Base-by-base conservation (phyloP, 2,797 vertebrate genomes). In the Eulemur coronatus region DNA sequence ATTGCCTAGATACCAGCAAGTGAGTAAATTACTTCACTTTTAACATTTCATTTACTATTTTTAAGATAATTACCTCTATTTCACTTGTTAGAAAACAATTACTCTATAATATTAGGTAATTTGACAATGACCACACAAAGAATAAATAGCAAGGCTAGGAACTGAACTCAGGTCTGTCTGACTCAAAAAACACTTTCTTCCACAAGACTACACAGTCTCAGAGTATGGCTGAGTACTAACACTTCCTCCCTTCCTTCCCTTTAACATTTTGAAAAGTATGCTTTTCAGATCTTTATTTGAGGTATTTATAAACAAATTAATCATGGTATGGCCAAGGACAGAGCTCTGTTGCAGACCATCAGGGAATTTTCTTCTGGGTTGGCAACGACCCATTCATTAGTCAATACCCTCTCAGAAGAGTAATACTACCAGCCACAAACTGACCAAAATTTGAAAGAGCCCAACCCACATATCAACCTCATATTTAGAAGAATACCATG, bases 381-480 rank as follows among this genome's bases (percentile, higher is more conserved):
- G 72, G 67, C 79, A 95, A n/a, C 28, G 81, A 55, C 41, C 63
- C 63, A 65, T 65, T 84, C 38, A 73, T 72, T 38, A 52, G 33
- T 92, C 72, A 91, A 67, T 86, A 84, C 38, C 33, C 24, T 75
- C 92, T 84, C 46, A 46, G 61, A 88, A 88, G 55, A 92, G 20
- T 20, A 82, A 93, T 63, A 87, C 13, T 33, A 76, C 30, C 22
- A 65, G 63, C n/a, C 61, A 84, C 72, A 94, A 84, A 55, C 35
- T 93, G 94, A 93, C 92, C 94, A 86, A 86, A 93, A 91, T 94
- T 75, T 93, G n/a, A n/a, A 30, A 88, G 87, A 81, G 35, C 13
- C 5, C 48, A 87, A 67, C 20, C 8, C 70, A 90, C 79, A 69
- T 26, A 94, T 95, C 69, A 93, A 46, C 35, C 73, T 89, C 41